Base-by-base conservation (phyloP, 2,113 vertebrate species). In the Eudyptes chrysolophus region DNA sequence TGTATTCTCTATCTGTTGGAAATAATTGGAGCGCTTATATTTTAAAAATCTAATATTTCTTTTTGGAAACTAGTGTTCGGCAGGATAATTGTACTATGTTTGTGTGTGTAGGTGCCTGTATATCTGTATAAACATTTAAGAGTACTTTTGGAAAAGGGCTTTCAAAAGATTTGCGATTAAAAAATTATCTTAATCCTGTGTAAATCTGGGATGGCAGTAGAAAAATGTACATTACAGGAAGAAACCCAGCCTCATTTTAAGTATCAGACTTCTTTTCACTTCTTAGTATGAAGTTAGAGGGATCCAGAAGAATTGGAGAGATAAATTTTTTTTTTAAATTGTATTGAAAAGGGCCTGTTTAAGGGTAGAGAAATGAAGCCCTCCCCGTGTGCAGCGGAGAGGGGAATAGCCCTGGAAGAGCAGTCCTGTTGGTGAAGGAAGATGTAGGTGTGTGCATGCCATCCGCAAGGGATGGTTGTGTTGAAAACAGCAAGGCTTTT, bases 341-440 rank as follows among this genome's bases (percentile, higher is more conserved):
- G 11, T 34, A n/a, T 68, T 62, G 24, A 38, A 64, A 91, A 77
- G 10, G 16, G 11, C 11, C 40, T 46, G 6, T 40, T 72, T 49
- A 78, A 36, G 8, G 13, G 25, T 78, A 54, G 51, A 42, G 74
- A 75, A 42, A 42, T 48, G 3, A 66, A 78, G 21, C 8, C 9
- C 8, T 58, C 3, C 11, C 4, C 4, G 1, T 49, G 6, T 38
- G 17, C 18, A 64, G n/a, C 1, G 13, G 54, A 40, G 22, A 3
- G 9, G 20, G 51, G 40, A 81, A 15, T 42, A 61, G 27, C 26
- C 10, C 38, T 66, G 48, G 30, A 74, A 44, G 70, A 61, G 20
- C 42, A 69, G 34, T 69, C 24, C 18, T 0, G 0, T 7, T 15
- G 9, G 30, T n/a, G 40, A 69, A 49, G 40, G 74, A 29, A 52